These are phyloP conservation scores for Leuctra nigra DNA, from an alignment of 2,888 invertebrate genomes.

Conservation along the genomic window DNA sequence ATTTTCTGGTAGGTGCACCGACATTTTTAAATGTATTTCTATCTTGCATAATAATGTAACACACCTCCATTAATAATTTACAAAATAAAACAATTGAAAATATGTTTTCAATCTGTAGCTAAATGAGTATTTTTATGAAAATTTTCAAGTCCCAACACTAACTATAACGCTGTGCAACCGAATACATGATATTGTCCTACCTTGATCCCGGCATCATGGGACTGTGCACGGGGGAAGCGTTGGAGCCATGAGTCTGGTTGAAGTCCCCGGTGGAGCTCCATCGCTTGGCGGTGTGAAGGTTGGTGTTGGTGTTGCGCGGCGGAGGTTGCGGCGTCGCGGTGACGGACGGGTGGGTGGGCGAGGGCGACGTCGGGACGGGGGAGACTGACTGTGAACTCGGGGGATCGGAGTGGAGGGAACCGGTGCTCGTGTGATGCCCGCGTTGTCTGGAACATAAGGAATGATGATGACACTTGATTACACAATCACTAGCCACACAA, in stretches of 20 bases:
- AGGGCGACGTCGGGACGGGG: constrained; percentile 59
- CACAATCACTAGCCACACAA: neutral
- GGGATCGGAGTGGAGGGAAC: constrained; percentile 74
- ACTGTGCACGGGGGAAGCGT: neutral
- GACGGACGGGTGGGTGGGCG: constrained; percentile 35
- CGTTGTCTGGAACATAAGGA: constrained; percentile 54
- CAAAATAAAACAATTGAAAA: no score
- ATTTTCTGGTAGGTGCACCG: no score
- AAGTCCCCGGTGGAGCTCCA: constrained; percentile 85
- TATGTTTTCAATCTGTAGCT: no score
- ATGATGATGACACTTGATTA: no score
- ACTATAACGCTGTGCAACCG: no score
- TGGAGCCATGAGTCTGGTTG: constrained; percentile 41
- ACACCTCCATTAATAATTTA: no score
- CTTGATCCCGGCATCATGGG: constrained; percentile 38
- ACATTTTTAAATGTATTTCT: no score
- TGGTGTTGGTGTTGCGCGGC: constrained; percentile 29
- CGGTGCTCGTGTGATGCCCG: constrained; percentile 76
- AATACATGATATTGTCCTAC: no score
- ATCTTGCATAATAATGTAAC: no score
- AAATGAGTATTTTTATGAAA: no score
- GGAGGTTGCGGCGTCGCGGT: neutral
- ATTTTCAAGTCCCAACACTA: no score
- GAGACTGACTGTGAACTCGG: constrained; percentile 77
- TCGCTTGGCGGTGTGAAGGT: constrained; percentile 56